Conservation (phyloP, 2,888 invertebrate species). For the Exephanes ischioxanthus region DNA sequence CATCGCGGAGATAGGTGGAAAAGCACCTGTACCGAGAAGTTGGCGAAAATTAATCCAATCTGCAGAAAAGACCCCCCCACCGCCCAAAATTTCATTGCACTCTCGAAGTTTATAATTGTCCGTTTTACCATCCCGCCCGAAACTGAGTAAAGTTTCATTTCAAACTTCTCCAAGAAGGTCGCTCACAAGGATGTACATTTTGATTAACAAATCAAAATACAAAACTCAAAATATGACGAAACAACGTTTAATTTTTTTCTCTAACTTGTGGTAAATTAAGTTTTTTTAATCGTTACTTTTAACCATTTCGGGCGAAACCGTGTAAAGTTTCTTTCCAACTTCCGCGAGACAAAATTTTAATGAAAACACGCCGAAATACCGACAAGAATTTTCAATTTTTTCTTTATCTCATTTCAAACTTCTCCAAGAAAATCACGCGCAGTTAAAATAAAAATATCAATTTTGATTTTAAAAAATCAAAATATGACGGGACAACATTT, state of each 20-base stretch:
- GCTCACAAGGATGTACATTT: not conserved
- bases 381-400: no score
- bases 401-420: not conserved
- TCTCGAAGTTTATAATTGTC: not conserved
- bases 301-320: no score
- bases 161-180: not conserved
- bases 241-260: not conserved
- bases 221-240: not conserved
- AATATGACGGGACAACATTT: not conserved
- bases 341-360: no score
- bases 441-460: no score
- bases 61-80: no score
- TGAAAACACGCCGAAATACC: no score
- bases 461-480: not conserved
- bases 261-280: no score
- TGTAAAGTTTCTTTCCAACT: no score
- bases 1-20: constrained; percentile 7
- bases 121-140: not conserved
- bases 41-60: constrained; percentile 9
- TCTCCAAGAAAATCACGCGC: not conserved
- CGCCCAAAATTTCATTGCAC: constrained; percentile 4
- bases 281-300: no score
- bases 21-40: constrained; percentile 23
- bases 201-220: not conserved
- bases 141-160: not conserved